Base-by-base conservation (phyloP, 2,113 vertebrate species). In the Lophotis ruficrista region DNA sequence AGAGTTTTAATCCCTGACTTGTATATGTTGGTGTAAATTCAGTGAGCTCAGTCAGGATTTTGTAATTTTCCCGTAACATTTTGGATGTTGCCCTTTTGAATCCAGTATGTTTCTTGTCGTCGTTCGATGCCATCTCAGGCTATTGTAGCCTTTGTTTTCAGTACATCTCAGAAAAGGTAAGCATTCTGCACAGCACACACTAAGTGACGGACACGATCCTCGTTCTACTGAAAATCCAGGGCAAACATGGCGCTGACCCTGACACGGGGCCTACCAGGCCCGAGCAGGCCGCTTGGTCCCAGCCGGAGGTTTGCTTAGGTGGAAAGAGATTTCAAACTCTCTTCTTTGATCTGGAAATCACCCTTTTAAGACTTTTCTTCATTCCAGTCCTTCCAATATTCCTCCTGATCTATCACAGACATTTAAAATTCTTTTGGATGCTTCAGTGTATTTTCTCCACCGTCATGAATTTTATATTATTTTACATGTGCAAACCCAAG, bases 401-500 rank as follows among this genome's bases (percentile, higher is more conserved):
- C 60, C 43, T 95, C 47, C 64, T 75, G 30, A 90, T 83, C 38
- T 88, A 35, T 48, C 27, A 38, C 24, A 83, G 41, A 53, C 31
- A 75, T 94, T 80, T 94, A 83, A 80, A 90, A 73, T 95, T 94
- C 47, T 90, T 96, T 89, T 92, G 85, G 62, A 78, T 92, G 43
- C 47, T 68, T 94, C 57, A 57, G 37, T 80, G 17, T 58, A 77
- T 96, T 94, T 96, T 90, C 69, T 90, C 51, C 33, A 73, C 38
- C 28, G 83, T 94, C 51, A 89, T 60, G 31, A 77, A 81, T 93
- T 94, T 92, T 89, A 33, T 90, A 93, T 93, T 71, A 70, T 91
- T 93, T 77, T 65, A 72, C 28, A 35, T 43, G 50, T 66, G 38
- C n/a, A 78, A 90, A 91, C 33, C 19, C 17, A 91, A 86, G 64